Base-by-base conservation (phyloP, 2,113 vertebrate species). In the Mustelus asterias region DNA sequence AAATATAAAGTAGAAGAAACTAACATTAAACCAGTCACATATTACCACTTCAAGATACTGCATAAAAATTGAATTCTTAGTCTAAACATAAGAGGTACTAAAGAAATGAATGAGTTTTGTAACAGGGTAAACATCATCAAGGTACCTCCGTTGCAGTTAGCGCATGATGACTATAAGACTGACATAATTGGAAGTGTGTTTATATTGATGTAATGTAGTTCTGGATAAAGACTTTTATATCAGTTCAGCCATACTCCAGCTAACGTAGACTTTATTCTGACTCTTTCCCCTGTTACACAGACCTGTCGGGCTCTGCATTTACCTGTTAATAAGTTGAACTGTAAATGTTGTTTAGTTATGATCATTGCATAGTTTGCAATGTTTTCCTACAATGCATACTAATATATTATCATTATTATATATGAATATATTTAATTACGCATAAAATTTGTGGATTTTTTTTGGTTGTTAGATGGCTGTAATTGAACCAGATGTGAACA, bases 331-430 rank as follows among this genome's bases (percentile, higher is more conserved):
- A 97, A 97, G 97, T 98, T 96, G 97, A 98, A 98, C 97, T 99
- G 98, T 99, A 99, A 98, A 99, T 98, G 98, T 98, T 97, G 97
- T 98, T 98, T 98, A 98, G 98, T 98, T 98, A 97, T 98, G 98
- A 98, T 97, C 98, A 98, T 97, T 97, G 98, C 98, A 97, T 97
- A 98, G 97, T 97, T 98, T 98, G 98, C 98, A 95, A 97, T 98
- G 98, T 98, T 98, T 98, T 98, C 98, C 98, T 98, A 98, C 98
- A 97, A 98, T 99, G 98, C 98, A 98, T 99, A 99, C 99, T 99
- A 99, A 99, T 99, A 99, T 99, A 99, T 99, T 99, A 99, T 98
- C 98, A 98, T 99, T 99, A 99, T 99, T 99, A 99, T 99, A 99
- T 99, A 99, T 99, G 98, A 99, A 99, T 98, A 99, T 99, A 99